Evolutionary conservation across 2,113 vertebrate genomes (phyloP), one percentile per base, ranked within the genome.

Genomic region (Setophaga kirtlandii): DNA sequence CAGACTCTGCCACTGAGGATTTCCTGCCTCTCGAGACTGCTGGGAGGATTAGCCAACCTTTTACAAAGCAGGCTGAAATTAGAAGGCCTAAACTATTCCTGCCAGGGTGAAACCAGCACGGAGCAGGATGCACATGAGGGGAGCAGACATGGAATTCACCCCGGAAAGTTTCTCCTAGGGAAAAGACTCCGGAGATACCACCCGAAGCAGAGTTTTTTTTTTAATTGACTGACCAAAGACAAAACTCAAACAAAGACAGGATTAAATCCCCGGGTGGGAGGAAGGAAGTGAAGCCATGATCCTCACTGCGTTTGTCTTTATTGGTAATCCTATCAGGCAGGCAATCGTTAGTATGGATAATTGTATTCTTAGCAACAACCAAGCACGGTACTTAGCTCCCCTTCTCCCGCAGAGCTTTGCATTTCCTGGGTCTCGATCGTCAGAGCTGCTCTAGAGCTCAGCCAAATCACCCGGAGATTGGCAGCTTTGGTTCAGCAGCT

Each of bases 321-420:
- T 52, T 30, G 60, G 47, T 97, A 97, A 97, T 97, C 96, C 94
- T 92, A 94, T 96, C 96, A 96, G 94, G 85, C 76, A 20, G 70
- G 69, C 81, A 37, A 82, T 94, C 47, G 4, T 87, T 87, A 86
- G 90, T 42, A 23, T 39, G 87, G 91, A 41, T 80, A 90, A 79
- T 55, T 77, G 90, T 94, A 94, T 95, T 97, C 94, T 97, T 94
- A 96, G 96, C 76, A 97, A 97, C 92, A 77, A 86, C 69, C 76
- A 59, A 1, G 31, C 83, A 24, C 1, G 31, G 67, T 37, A 46
- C 79, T 95, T 87, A 84, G 30, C 94, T 50, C 47, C 87, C 81
- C 92, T 65, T 49, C 70, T 64, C 73, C 89, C 16, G 13, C 30
- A 41, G 4, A 41, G 88, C 86, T 75, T 49, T 63, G 30, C 50